Evolutionary conservation across 2,797 vertebrate species (phyloP).

Genomic region (Amazona ochrocephala): DNA sequence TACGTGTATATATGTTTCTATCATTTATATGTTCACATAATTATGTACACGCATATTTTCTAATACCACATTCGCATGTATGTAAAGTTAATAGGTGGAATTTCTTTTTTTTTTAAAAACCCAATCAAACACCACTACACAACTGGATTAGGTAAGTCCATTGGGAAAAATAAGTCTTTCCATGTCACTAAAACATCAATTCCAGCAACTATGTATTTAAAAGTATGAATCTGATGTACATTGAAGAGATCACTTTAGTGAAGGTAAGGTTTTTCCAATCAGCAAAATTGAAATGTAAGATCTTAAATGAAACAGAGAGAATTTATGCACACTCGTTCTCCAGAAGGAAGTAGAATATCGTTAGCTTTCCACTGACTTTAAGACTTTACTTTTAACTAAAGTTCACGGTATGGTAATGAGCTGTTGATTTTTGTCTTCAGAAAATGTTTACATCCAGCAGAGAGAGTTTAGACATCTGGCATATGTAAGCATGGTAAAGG

Average conservation of each 20-base stretch:
- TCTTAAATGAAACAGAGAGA: neutral
- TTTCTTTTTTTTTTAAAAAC: no score
- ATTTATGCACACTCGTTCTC: neutral
- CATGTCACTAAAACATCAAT: neutral
- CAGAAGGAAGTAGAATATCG: neutral
- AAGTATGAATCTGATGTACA: neutral
- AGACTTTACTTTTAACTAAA: conserved; percentile 41
- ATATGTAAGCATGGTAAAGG: conserved; percentile 31
- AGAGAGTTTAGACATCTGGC: conserved; percentile 48
- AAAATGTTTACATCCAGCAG: conserved; percentile 55
- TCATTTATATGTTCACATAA: neutral
- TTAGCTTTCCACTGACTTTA: neutral
- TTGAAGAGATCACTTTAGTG: neutral
- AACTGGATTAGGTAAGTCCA: neutral
- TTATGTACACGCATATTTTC: neutral
- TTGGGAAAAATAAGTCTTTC: neutral
- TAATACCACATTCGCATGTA: neutral
- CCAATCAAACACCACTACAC: neutral
- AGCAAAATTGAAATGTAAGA: neutral
- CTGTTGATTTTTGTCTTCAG: conserved; percentile 57
- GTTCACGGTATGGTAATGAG: conserved; percentile 46
- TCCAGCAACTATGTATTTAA: neutral
- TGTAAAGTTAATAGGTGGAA: neutral
- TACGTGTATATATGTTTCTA: neutral
- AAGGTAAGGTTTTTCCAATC: neutral